These are phyloP conservation scores for Sabellastarte sp. DNA, from an alignment of 2,888 invertebrate species.

Conservation along the genomic window DNA sequence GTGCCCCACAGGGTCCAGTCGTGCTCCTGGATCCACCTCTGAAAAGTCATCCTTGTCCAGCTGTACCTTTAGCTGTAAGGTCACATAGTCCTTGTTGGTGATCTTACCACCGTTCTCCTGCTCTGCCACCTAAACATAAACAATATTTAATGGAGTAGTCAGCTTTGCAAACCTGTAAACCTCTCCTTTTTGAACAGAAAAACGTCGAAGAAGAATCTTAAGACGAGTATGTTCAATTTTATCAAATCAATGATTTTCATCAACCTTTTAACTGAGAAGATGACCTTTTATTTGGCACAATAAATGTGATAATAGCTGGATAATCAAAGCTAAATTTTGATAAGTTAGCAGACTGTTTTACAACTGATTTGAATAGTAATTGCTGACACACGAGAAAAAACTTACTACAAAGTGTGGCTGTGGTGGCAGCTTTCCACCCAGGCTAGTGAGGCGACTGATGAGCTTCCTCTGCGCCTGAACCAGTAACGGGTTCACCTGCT, in stretches of 20 bases:
- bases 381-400: not conserved
- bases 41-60: constrained; percentile 25
- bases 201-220: too few relatives aligned
- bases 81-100: constrained; percentile 45
- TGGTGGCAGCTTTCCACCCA: constrained; percentile 41
- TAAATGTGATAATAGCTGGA: too few relatives aligned
- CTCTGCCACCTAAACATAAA: constrained; percentile 9
- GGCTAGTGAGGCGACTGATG: constrained; percentile 34
- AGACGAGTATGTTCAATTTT: too few relatives aligned
- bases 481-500: constrained; percentile 52
- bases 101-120: constrained; percentile 35
- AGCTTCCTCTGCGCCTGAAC: constrained; percentile 53
- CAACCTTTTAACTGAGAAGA: too few relatives aligned
- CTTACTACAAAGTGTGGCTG: constrained; percentile 44
- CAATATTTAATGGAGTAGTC: too few relatives aligned
- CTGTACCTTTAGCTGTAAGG: constrained; percentile 43
- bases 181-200: too few relatives aligned
- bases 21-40: constrained; percentile 41
- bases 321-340: too few relatives aligned
- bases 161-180: too few relatives aligned
- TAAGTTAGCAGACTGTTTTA: too few relatives aligned
- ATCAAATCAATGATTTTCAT: too few relatives aligned
- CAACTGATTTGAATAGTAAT: too few relatives aligned
- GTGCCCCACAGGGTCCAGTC: constrained; percentile 50
- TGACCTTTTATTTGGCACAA: too few relatives aligned